phyloP scores from a whole-genome alignment of 2,113 vertebrate genomes.

The Capreolus pygargus region DNA sequence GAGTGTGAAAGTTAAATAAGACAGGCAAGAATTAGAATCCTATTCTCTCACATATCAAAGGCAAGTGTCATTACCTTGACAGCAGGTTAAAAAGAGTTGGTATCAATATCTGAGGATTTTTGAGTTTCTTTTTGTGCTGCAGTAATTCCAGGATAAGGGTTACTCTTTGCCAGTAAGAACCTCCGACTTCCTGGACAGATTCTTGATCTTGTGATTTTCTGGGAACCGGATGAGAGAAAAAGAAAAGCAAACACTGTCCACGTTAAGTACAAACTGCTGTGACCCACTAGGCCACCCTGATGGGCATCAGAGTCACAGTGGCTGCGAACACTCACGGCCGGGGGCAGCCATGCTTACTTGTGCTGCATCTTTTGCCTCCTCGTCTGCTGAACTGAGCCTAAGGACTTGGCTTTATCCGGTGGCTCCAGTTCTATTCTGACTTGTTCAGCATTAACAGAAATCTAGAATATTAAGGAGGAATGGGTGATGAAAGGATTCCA shows the following conservation, averaged over 20 bases:
- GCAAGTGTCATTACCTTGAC: constrained; percentile 82
- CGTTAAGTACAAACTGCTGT: background rate
- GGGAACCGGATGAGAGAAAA: background rate
- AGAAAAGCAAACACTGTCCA: background rate
- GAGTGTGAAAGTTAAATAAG: background rate
- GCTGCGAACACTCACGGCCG: background rate
- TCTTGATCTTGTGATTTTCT: constrained; percentile 85
- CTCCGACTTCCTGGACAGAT: constrained; percentile 69
- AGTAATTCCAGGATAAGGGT: constrained; percentile 94
- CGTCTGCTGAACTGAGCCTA: constrained; percentile 88
- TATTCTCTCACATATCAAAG: background rate
- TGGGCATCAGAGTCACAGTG: background rate
- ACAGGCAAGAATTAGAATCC: background rate
- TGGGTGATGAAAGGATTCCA: background rate
- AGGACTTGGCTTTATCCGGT: constrained; percentile 81
- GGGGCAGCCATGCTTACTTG: constrained; percentile 78
- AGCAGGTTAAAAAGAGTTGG: constrained; percentile 92
- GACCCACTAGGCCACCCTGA: background rate
- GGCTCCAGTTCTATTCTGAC: constrained; percentile 90
- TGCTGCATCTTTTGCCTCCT: constrained; percentile 88
- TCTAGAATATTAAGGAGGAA: constrained; percentile 79
- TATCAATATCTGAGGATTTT: constrained; percentile 84
- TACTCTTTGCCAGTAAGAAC: constrained; percentile 88
- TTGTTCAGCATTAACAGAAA: constrained; percentile 89
- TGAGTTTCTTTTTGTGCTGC: constrained; percentile 98